phyloP scores from a whole-genome alignment of 64 coral and sea anemone genomes.

The Montipora foliosa region DNA sequence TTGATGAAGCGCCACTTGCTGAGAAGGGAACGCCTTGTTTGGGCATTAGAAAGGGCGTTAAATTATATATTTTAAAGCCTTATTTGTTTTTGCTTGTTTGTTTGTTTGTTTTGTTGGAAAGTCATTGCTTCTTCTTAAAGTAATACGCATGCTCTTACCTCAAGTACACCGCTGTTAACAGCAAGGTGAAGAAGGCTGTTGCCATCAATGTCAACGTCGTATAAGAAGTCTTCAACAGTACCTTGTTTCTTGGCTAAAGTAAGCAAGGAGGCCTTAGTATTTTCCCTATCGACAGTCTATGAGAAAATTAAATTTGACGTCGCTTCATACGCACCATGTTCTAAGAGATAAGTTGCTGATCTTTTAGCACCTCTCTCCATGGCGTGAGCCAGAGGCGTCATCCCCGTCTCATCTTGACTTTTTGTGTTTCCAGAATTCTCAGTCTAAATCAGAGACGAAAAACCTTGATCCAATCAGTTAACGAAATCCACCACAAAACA shows the following conservation, averaged over 20 bases:
- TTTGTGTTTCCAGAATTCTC: conserved; percentile 25
- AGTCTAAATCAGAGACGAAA: not conserved
- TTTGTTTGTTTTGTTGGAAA: not conserved
- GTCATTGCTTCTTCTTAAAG: not conserved
- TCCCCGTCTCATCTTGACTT: not conserved
- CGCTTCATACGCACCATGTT: not conserved
- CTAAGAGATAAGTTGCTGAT: conserved; percentile 3
- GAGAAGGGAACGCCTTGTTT: no score
- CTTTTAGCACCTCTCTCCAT: conserved; percentile 37
- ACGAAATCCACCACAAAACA: no score
- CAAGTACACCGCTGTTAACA: conserved; percentile 56
- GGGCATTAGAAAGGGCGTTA: no score
- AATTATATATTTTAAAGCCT: no score
- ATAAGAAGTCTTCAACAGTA: conserved; percentile 20
- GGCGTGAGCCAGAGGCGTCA: conserved; percentile 32
- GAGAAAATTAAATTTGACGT: no score
- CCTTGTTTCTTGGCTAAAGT: not conserved
- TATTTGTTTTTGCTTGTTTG: not conserved
- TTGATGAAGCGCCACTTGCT: no score
- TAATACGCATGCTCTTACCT: not conserved
- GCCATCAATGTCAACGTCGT: conserved; percentile 49
- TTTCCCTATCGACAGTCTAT: not conserved
- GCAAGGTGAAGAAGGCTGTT: conserved; percentile 37
- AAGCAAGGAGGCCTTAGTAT: not conserved
- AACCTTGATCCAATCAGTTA: not conserved